These are phyloP conservation scores for Zoroaster sp. DNA, from an alignment of 53 echinoderm and acorn worm species.

Conservation along the genomic window DNA sequence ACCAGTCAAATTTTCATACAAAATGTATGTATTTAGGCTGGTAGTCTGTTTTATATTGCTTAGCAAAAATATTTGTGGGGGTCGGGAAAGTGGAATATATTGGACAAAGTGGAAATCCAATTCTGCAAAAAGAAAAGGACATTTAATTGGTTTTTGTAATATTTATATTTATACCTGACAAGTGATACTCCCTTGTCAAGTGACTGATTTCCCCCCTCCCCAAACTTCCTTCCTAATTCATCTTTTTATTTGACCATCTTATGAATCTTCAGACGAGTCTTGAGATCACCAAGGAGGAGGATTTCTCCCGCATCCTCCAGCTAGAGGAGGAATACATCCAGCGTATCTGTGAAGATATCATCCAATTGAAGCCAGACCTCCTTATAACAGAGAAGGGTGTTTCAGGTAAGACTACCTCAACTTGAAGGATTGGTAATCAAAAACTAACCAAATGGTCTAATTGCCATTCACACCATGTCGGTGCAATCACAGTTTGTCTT, in stretches of 20 bases:
- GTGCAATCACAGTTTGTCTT: too few species aligned
- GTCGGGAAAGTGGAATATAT: neutral
- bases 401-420: conserved; percentile 62
- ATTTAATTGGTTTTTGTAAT: too few species aligned
- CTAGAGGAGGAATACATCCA: conserved; percentile 97
- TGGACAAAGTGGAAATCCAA: too few species aligned
- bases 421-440: too few species aligned
- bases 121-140: too few species aligned
- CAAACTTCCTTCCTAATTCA: neutral
- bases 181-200: neutral
- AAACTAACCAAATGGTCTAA: too few species aligned
- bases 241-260: neutral
- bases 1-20: too few species aligned
- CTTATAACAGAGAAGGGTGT: conserved; percentile 97
- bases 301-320: conserved; percentile 91
- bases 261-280: conserved; percentile 75
- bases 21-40: too few species aligned
- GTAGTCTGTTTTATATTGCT: neutral
- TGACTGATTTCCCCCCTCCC: neutral
- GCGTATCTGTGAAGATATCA: conserved; percentile 85
- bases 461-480: too few species aligned
- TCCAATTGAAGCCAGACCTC: conserved; percentile 86
- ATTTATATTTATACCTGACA: neutral
- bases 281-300: conserved; percentile 79
- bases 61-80: neutral